These are phyloP conservation scores for Drosophila pruinosa DNA, from an alignment of 1,140 invertebrate genomes.

Conservation along the genomic window DNA sequence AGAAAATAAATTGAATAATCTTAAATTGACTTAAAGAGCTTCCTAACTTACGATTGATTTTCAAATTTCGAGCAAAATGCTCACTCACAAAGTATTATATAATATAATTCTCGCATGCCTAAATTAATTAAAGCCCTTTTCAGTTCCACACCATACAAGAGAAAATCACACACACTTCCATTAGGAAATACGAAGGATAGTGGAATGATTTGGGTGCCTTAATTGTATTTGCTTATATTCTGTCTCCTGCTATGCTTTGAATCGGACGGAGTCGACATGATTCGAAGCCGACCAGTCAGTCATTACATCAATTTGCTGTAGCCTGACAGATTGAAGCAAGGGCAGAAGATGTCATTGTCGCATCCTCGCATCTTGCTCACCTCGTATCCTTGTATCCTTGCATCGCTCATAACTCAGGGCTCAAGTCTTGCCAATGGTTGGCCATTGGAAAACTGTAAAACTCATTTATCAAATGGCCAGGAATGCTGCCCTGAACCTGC, in stretches of 20 bases:
- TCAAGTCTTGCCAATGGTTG: slow-evolving; percentile 16
- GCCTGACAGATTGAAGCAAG: slow-evolving; percentile 44
- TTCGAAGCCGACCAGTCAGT: slow-evolving; percentile 31
- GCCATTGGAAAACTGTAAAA: slow-evolving; percentile 60
- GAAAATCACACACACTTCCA: slow-evolving; percentile 11
- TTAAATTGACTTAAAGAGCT: too few relatives aligned
- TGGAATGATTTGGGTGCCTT: not conserved
- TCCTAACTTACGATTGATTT: too few relatives aligned
- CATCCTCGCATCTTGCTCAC: slow-evolving; percentile 4
- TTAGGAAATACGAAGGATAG: slow-evolving; percentile 2
- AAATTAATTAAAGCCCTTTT: slow-evolving; percentile 42
- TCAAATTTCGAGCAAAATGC: too few relatives aligned
- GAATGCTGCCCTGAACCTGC: slow-evolving; percentile 39
- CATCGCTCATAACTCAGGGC: slow-evolving; percentile 58
- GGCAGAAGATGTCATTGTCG: slow-evolving; percentile 32
- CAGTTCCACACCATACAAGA: slow-evolving; percentile 21
- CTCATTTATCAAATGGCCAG: slow-evolving; percentile 73
- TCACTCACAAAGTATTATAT: too few relatives aligned
- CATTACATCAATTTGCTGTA: slow-evolving; percentile 45
- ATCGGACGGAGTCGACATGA: slow-evolving; percentile 9
- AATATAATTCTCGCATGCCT: slow-evolving; percentile 23
- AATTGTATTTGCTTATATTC: slow-evolving; percentile 15
- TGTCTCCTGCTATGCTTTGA: not conserved
- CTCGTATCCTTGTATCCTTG: not conserved
- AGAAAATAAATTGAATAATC: too few relatives aligned